Conservation (phyloP, 2,797 vertebrate genomes). For the Coracias cyanogaster region DNA sequence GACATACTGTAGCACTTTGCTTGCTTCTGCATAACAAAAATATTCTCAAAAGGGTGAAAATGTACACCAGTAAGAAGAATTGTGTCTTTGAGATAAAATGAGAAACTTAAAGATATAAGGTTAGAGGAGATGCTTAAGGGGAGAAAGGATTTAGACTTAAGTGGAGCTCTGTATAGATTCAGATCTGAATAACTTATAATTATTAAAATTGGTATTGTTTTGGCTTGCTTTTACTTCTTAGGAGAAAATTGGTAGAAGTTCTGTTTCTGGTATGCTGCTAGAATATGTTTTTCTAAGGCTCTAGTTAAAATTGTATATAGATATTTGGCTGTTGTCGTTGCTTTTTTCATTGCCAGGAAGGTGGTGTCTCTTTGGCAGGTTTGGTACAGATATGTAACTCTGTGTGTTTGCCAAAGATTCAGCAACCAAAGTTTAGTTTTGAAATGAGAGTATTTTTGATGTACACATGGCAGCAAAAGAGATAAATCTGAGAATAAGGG, state of each 20-base stretch:
- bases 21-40: neutral
- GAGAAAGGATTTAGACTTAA: neutral
- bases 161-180: neutral
- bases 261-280: neutral
- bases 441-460: neutral
- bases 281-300: neutral
- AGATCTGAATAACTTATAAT: neutral
- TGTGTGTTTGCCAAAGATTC: neutral
- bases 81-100: neutral
- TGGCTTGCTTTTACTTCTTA: neutral
- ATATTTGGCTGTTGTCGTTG: neutral
- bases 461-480: neutral
- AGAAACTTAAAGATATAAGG: neutral
- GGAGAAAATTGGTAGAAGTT: neutral
- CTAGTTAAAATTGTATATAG: neutral
- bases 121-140: neutral
- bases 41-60: neutral
- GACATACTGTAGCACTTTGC: neutral
- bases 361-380: neutral
- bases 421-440: no score
- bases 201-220: neutral
- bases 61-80: neutral
- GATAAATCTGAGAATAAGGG: neutral
- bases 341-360: neutral
- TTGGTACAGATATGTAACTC: neutral